phyloP scores from a whole-genome alignment of 2,113 vertebrate species.

The Rhinolophus ferrumequinum region DNA sequence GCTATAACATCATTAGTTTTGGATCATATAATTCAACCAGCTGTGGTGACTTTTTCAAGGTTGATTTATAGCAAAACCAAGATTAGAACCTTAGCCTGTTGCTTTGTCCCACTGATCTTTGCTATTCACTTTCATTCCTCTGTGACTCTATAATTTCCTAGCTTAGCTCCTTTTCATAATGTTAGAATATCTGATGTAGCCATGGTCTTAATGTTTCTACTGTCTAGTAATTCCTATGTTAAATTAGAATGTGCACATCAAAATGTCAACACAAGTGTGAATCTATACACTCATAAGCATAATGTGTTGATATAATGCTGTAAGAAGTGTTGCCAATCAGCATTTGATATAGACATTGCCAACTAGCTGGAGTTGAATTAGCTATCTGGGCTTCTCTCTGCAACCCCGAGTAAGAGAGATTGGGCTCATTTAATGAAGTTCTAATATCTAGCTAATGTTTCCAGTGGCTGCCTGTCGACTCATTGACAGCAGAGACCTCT shows the following conservation, averaged over 20 bases:
- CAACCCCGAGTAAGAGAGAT: background rate
- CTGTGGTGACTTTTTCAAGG: background rate
- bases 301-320: background rate
- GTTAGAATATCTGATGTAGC: background rate
- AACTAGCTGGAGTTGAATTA: background rate
- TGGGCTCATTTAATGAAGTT: background rate
- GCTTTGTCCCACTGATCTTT: background rate
- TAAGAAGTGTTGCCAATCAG: background rate
- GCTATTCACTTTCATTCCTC: background rate
- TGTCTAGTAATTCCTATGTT: background rate
- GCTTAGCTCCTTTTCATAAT: background rate
- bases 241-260: background rate
- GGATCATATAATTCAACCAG: background rate
- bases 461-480: background rate
- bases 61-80: background rate
- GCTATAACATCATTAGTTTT: background rate
- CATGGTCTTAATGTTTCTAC: background rate
- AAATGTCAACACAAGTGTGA: background rate
- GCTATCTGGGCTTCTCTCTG: background rate
- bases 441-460: conserved; percentile 5
- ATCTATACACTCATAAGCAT: background rate
- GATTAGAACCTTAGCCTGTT: conserved; percentile 16
- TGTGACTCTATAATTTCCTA: background rate
- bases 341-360: background rate
- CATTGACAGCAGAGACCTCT: background rate